phyloP scores from a whole-genome alignment of 2,113 vertebrate species.

The Ophthalmolycus amberensis region DNA sequence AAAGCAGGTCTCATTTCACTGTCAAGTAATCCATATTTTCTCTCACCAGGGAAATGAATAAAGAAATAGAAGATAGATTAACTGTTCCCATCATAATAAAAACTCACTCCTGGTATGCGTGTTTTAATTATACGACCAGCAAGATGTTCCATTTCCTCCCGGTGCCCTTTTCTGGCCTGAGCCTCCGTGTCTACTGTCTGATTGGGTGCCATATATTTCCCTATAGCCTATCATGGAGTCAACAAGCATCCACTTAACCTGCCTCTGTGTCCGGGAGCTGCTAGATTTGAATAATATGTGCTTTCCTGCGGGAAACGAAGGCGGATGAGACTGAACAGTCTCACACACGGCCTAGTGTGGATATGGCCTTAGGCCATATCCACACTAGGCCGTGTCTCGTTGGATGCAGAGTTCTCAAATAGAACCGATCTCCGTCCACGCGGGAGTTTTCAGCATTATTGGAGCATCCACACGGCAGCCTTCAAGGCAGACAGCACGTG shows the following conservation, averaged over 20 bases:
- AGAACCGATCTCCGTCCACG: too few relatives aligned
- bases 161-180: conserved; percentile 44
- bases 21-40: conserved; percentile 39
- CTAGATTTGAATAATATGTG: conserved; percentile 41
- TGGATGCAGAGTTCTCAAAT: too few relatives aligned
- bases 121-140: conserved; percentile 70
- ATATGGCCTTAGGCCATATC: too few relatives aligned
- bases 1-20: conserved; percentile 30
- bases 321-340: conserved; percentile 36
- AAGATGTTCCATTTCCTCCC: conserved; percentile 61
- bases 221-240: conserved; percentile 47
- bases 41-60: conserved; percentile 58
- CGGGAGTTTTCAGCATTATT: too few relatives aligned
- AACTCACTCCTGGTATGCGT: conserved; percentile 52
- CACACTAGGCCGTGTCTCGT: too few relatives aligned
- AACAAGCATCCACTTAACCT: conserved; percentile 69
- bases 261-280: conserved; percentile 37
- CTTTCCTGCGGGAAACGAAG: conserved; percentile 39
- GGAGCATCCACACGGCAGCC: too few relatives aligned
- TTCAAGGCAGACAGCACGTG: too few relatives aligned
- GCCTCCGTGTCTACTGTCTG: conserved; percentile 34
- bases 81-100: conserved; percentile 57
- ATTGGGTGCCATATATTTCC: conserved; percentile 56
- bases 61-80: conserved; percentile 62
- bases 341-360: too few relatives aligned